Conservation (phyloP, 2,797 vertebrate genomes). For the Cheirogaleus major region DNA sequence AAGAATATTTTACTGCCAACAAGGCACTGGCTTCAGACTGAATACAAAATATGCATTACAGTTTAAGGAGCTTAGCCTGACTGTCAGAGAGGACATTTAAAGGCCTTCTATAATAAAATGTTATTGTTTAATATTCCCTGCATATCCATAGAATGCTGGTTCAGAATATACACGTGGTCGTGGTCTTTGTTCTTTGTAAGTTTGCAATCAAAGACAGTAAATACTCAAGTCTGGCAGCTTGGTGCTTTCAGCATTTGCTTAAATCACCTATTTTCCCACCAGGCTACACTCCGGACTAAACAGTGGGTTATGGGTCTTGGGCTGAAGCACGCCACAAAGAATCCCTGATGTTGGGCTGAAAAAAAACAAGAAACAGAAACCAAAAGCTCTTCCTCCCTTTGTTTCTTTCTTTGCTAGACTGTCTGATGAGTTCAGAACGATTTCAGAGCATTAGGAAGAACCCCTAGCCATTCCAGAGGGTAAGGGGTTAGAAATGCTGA, state of each 20-base stretch:
- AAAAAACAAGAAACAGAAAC: not conserved
- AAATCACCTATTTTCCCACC: conserved; percentile 59
- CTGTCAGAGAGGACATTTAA: conserved; percentile 28
- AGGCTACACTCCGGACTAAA: not conserved
- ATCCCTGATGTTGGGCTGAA: conserved; percentile 31
- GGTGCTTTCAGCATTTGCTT: conserved; percentile 53
- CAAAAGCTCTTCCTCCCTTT: not conserved
- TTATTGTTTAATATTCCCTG: conserved; percentile 47
- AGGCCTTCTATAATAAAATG: conserved; percentile 17
- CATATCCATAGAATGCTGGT: conserved; percentile 7
- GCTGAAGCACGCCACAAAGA: not conserved
- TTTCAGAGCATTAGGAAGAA: not conserved
- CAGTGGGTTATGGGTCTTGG: not conserved
- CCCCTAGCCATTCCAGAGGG: not conserved
- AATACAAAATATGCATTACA: not conserved
- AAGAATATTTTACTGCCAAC: conserved; percentile 21
- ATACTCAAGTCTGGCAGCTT: conserved; percentile 40
- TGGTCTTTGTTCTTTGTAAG: conserved; percentile 62
- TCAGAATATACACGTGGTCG: not conserved
- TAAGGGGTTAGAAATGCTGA: not conserved
- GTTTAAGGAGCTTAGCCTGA: not conserved
- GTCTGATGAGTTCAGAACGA: not conserved
- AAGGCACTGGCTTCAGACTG: not conserved
- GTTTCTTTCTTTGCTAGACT: conserved; percentile 1
- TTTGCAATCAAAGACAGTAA: conserved; percentile 51